Evolutionary conservation across 2,113 vertebrate species (phyloP), one percentile per base, ranked within the genome.

Genomic region (Thunnus thynnus): DNA sequence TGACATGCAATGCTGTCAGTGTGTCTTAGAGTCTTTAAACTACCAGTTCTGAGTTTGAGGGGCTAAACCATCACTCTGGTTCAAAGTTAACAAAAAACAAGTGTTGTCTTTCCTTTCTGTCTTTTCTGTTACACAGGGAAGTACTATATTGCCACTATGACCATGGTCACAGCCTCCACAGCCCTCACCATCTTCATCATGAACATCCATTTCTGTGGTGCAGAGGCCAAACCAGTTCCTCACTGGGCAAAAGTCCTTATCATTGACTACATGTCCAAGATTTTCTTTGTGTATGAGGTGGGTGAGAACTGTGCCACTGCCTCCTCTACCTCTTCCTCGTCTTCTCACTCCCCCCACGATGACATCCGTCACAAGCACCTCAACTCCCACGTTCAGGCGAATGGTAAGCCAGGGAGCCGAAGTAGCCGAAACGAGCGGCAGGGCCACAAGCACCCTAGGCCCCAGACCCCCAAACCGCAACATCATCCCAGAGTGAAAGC

Each of bases 71-170:
- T 41, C 36, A 41, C 36, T 41, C 32, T 36, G 32, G 32, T 36
- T 36, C 32, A 36, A 8, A 36, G 5, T 4, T 36, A 5, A 36
- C 32, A 8, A 36, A 36, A 36, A 8, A 36, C 36, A n/a, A n/a
- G n/a, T n/a, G n/a, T n/a, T n/a, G n/a, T 41, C 12, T 41, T 9
- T 77, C 57, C 30, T 63, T 12, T 63, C 20, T 56, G 22, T 65
- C 16, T 65, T n/a, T 27, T 87, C 27, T 80, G 25, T 89, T 30
- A 18, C 80, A 95, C 88, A 99, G 98, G 98, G 16, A 99, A 99
- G 85, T 99, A 99, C 92, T 99, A 99, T 80, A 98, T 99, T 80
- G 98, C 97, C 46, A 99, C 98, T 0, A 99, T 99, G 98, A 98
- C 97, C 7, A 96, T 99, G 96, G 97, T 99, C 89, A 99, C 98